Conservation (phyloP, 2,113 vertebrate genomes). For the Aldabrachelys gigantea region DNA sequence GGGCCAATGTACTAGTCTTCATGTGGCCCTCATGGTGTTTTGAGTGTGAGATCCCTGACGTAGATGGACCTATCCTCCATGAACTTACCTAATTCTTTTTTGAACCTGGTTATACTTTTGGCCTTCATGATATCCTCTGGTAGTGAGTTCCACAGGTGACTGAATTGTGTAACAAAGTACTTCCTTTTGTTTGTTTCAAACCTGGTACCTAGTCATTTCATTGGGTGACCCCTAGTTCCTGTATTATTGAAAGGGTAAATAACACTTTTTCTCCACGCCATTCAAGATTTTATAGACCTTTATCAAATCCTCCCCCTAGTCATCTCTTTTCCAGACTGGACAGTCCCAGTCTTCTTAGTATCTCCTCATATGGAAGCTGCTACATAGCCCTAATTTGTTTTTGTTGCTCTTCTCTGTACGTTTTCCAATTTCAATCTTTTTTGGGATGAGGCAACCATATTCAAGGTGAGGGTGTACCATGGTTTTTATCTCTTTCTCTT, state of each 20-base stretch:
- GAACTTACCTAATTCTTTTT: background rate
- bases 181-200: background rate
- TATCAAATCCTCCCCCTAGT: background rate
- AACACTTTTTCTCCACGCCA: background rate
- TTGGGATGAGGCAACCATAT: background rate
- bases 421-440: background rate
- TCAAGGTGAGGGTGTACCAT: background rate
- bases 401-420: background rate
- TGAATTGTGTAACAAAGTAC: background rate
- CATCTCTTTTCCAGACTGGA: background rate
- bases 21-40: too few relatives aligned
- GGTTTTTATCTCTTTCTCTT: background rate
- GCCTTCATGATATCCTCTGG: background rate
- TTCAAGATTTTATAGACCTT: background rate
- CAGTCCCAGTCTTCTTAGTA: background rate
- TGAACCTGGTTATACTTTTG: background rate
- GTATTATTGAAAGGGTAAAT: background rate
- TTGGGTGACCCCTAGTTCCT: background rate
- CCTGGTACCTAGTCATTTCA: background rate
- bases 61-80: background rate
- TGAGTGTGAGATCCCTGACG: too few relatives aligned
- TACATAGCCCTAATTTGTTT: background rate
- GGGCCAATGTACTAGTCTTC: too few relatives aligned
- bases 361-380: background rate
- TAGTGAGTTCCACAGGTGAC: background rate